Conservation (phyloP, 2,888 invertebrate species). For the Noctua janthina region DNA sequence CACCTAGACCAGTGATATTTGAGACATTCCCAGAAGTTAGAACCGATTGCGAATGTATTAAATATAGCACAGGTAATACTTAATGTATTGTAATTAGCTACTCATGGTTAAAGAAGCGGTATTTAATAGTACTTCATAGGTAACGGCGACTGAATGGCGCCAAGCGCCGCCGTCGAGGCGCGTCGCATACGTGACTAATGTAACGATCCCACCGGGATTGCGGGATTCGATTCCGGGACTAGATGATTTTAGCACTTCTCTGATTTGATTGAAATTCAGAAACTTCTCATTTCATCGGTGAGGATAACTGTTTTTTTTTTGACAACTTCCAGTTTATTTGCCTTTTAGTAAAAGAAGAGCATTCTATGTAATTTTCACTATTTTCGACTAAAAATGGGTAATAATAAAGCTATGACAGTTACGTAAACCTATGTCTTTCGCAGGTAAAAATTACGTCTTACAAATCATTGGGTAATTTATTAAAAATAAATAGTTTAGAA, state of each 20-base stretch:
- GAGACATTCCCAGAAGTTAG: conserved; percentile 30
- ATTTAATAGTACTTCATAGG: conserved; percentile 69
- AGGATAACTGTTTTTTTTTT: neutral
- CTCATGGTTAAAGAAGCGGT: conserved; percentile 69
- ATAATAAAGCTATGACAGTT: conserved; percentile 13
- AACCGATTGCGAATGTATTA: conserved; percentile 24
- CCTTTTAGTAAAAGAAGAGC: neutral
- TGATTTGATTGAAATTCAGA: conserved; percentile 28
- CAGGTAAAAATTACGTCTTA: conserved; percentile 17
- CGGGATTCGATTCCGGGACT: conserved; percentile 60
- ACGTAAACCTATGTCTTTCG: conserved; percentile 21
- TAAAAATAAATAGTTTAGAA: conserved; percentile 66
- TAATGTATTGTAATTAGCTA: conserved; percentile 71
- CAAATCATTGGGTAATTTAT: conserved; percentile 56
- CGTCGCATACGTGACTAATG: conserved; percentile 79
- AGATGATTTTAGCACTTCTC: conserved; percentile 16
- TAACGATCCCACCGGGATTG: conserved; percentile 68
- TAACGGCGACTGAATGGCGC: conserved; percentile 72
- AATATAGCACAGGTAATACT: conserved; percentile 33
- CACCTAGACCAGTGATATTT: conserved; percentile 44
- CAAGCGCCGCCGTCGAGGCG: conserved; percentile 74
- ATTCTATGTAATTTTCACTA: neutral
- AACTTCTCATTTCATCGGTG: neutral
- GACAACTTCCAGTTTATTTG: neutral
- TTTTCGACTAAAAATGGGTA: neutral